Evolutionary conservation across 2,888 invertebrate genomes (phyloP).

Genomic region (Eupithecia insigniata): DNA sequence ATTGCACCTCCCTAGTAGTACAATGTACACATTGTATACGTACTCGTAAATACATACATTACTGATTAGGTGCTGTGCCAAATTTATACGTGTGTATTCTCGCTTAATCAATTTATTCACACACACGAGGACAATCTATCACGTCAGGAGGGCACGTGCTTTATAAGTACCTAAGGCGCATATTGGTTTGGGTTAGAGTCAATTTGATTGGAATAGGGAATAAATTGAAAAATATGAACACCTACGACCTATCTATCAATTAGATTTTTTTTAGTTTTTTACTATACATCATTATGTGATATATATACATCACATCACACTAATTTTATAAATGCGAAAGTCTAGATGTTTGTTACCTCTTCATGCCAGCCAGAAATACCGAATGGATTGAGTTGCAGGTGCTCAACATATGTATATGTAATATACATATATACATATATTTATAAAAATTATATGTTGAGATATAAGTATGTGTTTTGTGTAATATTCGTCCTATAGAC

Average conservation of each 20-base stretch:
- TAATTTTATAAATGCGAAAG: too few relatives aligned
- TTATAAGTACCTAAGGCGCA: conserved; percentile 55
- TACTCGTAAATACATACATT: not conserved
- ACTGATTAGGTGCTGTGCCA: conserved; percentile 12
- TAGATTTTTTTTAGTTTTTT: not conserved
- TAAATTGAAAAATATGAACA: conserved; percentile 52
- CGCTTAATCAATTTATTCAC: conserved; percentile 51
- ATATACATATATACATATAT: too few relatives aligned
- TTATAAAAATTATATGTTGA: too few relatives aligned
- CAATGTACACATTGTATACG: not conserved
- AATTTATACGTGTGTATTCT: conserved; percentile 19
- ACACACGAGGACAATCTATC: conserved; percentile 66
- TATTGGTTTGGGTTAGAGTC: conserved; percentile 48
- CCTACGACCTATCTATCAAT: not conserved
- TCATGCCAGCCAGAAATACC: too few relatives aligned
- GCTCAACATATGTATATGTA: too few relatives aligned
- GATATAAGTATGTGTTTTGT: too few relatives aligned
- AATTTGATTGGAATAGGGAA: conserved; percentile 51
- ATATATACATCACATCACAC: too few relatives aligned
- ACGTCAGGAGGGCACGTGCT: conserved; percentile 66
- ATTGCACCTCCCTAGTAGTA: conserved; percentile 2
- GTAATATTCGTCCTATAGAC: too few relatives aligned
- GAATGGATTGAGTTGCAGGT: too few relatives aligned
- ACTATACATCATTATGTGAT: too few relatives aligned
- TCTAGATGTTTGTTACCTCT: too few relatives aligned